Evolutionary conservation across 2,888 invertebrate genomes (phyloP).

Genomic region (Stenodera caucasica): DNA sequence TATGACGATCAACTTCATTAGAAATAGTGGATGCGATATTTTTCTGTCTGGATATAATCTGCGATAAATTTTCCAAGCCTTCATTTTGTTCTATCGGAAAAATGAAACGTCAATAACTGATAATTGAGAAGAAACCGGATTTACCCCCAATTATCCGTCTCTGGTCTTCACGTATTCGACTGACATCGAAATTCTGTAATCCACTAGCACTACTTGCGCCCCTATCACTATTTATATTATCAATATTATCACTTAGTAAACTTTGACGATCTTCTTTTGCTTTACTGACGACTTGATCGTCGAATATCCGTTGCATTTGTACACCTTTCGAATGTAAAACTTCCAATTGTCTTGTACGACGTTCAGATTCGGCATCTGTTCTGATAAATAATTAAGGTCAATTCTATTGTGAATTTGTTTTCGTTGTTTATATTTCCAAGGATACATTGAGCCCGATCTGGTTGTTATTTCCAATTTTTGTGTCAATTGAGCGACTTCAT

Average conservation of each 20-base stretch:
- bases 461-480: conserved; percentile 60
- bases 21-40: conserved; percentile 73
- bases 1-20: conserved; percentile 75
- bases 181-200: background rate
- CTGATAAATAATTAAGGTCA: conserved; percentile 48
- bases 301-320: conserved; percentile 61
- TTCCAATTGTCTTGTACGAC: conserved; percentile 64
- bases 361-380: conserved; percentile 65
- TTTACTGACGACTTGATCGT: conserved; percentile 49
- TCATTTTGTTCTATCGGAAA: conserved; percentile 68
- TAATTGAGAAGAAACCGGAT: background rate
- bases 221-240: too few species aligned
- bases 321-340: conserved; percentile 62
- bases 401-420: background rate
- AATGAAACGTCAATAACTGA: background rate
- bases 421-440: conserved; percentile 23
- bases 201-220: conserved; percentile 49
- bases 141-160: conserved; percentile 63
- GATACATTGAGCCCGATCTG: conserved; percentile 55
- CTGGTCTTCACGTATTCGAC: conserved; percentile 56
- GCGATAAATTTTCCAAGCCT: conserved; percentile 73
- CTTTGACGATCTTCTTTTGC: conserved; percentile 46
- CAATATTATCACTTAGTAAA: conserved; percentile 52
- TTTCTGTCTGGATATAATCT: conserved; percentile 75
- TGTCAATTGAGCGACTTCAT: conserved; percentile 63